These are phyloP conservation scores for Tubulanus polymorphus DNA, from an alignment of 2,888 invertebrate genomes.

Conservation along the genomic window DNA sequence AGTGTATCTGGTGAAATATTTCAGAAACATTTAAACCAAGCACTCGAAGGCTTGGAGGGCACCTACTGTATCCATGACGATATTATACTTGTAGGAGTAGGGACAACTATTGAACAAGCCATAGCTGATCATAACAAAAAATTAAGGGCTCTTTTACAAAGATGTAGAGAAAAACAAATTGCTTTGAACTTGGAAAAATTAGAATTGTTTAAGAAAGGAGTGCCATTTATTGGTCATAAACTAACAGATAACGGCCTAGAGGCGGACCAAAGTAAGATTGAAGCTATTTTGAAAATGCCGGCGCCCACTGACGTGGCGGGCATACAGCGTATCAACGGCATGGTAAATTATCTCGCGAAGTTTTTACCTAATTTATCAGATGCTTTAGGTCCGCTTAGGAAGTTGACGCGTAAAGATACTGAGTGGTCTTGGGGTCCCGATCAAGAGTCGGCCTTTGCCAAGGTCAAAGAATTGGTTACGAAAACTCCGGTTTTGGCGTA, in stretches of 20 bases:
- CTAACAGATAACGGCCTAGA: slow-evolving; percentile 16
- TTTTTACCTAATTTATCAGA: slow-evolving; percentile 18
- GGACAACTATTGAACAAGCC: not conserved
- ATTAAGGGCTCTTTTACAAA: slow-evolving; percentile 8
- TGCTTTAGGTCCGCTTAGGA: slow-evolving; percentile 11
- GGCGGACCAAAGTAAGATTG: slow-evolving; percentile 19
- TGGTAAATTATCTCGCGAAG: slow-evolving; percentile 18
- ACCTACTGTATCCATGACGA: slow-evolving; percentile 20
- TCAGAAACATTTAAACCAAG: slow-evolving; percentile 14
- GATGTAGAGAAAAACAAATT: slow-evolving; percentile 17
- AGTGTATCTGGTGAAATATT: slow-evolving; percentile 17
- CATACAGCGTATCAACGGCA: slow-evolving; percentile 19
- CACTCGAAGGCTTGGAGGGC: slow-evolving; percentile 15
- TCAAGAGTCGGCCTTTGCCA: slow-evolving; percentile 23
- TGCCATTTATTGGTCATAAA: slow-evolving; percentile 19
- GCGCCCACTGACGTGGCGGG: slow-evolving; percentile 13
- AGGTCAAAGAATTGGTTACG: slow-evolving; percentile 12
- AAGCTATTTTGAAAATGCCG: slow-evolving; percentile 17
- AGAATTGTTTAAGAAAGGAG: slow-evolving; percentile 1
- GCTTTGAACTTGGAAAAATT: slow-evolving; percentile 16
- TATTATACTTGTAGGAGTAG: slow-evolving; percentile 16
- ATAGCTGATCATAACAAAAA: slow-evolving; percentile 15
- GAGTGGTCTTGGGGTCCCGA: slow-evolving; percentile 17
- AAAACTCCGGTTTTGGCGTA: slow-evolving; percentile 20
- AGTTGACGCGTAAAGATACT: slow-evolving; percentile 19